Base-by-base conservation (phyloP, 2,113 vertebrate genomes). In the Pollachius pollachius region DNA sequence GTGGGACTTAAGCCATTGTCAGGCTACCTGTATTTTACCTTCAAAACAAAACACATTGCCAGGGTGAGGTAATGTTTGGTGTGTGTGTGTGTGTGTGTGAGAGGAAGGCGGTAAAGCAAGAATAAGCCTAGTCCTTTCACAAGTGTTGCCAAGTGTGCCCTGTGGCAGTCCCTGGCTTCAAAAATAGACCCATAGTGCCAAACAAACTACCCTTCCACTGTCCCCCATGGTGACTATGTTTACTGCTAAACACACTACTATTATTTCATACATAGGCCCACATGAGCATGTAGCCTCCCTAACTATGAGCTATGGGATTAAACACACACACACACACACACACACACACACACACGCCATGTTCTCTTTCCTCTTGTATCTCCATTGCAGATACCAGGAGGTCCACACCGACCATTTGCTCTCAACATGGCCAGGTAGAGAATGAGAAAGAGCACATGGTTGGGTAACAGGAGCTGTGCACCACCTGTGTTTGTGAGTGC, bases 111-210 rank as follows among this genome's bases (percentile, higher is more conserved):
- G 41, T 48, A 48, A 9, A 13, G 1, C 41, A 48, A 13, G 41
- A 48, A 48, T 48, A 34, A 34, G 30, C 30, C 6, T 34, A 34
- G 30, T 48, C 41, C 41, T 48, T 48, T 48, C 41, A 48, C 41
- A 48, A 11, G 41, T n/a, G 1, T 61, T 73, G 82, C 85, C 80
- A 79, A 80, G 59, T 16, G 63, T 72, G 68, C 27, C 74, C 71
- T 3, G 61, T 61, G 75, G 65, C 70, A 58, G 72, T 18, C 48
- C 41, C 61, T 4, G 8, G 52, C 41, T 37, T 81, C 73, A 73
- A 71, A 82, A 87, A 87, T 81, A 73, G 79, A 83, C 71, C 60
- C 64, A 41, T 41, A 58, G 72, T 79, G 75, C 76, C 73, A 80
- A 67, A 60, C 17, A 12, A 21, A 12, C n/a, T 18, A 18, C 59